Evolutionary conservation across 2,797 vertebrate genomes (phyloP).

Genomic region (Trichosurus vulpecula): DNA sequence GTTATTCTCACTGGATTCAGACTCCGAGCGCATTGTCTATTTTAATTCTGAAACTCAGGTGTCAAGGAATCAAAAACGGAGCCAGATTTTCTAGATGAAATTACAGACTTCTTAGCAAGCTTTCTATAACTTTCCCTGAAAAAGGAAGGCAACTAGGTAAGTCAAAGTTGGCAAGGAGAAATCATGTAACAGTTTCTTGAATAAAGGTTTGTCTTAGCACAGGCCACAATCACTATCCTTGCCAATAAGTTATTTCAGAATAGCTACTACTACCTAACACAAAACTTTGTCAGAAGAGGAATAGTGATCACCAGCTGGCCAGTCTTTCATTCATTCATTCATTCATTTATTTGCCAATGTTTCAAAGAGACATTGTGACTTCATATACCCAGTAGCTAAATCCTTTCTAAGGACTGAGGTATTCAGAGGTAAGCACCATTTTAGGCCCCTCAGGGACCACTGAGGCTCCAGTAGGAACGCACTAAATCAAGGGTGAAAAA

Average conservation of each 20-base stretch:
- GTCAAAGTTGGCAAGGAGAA: not conserved
- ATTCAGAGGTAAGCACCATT: not conserved
- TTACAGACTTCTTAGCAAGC: not conserved
- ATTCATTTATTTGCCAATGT: too few relatives aligned
- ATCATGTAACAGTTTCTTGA: not conserved
- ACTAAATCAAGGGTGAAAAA: not conserved
- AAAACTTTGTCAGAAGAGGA: not conserved
- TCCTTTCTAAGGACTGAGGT: not conserved
- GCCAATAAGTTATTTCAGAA: not conserved
- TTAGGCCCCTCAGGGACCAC: not conserved
- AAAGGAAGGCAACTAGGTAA: not conserved
- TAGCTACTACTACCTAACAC: not conserved
- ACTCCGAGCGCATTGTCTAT: not conserved
- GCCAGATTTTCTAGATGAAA: not conserved
- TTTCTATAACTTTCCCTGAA: not conserved
- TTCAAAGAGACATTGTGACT: not conserved
- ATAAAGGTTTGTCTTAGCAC: not conserved
- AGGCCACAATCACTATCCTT: not conserved
- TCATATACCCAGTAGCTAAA: not conserved
- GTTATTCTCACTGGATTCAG: not conserved
- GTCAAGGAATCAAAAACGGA: not conserved
- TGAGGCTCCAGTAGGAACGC: not conserved
- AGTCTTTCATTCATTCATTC: too few relatives aligned
- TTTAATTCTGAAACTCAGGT: not conserved
- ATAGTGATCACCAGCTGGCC: not conserved